Percentiles rank a stretch among this genome's conserved stretches.
phyloP scores from a whole-genome alignment of 2,113 vertebrate species.

The Ictalurus furcatus region DNA sequence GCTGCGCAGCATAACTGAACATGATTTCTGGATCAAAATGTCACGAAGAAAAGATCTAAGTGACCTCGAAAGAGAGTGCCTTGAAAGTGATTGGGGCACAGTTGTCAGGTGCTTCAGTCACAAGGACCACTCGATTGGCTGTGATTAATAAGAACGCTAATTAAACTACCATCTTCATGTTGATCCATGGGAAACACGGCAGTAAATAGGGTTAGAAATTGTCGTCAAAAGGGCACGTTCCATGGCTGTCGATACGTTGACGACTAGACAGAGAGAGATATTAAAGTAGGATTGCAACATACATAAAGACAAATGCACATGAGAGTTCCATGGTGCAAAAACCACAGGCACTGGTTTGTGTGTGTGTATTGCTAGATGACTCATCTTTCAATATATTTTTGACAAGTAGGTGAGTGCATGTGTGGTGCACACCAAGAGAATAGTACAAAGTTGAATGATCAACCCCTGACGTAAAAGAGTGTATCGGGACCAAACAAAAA shows the following conservation, averaged over 20 bases:
- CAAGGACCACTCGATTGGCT: not conserved
- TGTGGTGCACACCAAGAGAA: not conserved
- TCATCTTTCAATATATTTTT: not conserved
- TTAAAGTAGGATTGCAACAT: not conserved
- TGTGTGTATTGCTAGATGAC: not conserved
- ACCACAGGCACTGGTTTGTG: not conserved
- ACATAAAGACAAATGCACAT: not conserved
- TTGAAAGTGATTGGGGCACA: not conserved
- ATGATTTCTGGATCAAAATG: no score
- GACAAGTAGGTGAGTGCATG: not conserved
- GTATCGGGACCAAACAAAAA: not conserved
- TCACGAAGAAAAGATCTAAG: no score
- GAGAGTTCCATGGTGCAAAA: not conserved
- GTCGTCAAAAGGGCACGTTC: not conserved
- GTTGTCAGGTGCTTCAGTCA: not conserved
- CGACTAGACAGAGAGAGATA: not conserved
- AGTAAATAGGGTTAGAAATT: not conserved
- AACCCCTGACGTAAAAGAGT: not conserved
- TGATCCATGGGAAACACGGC: not conserved
- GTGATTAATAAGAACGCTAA: not conserved
- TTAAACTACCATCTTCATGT: not conserved
- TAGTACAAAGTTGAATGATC: not conserved
- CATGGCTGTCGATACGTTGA: not conserved
- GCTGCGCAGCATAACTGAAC: no score
- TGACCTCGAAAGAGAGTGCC: not conserved